phyloP scores from a whole-genome alignment of 2,888 invertebrate genomes.

The Ectemnius cavifrons region DNA sequence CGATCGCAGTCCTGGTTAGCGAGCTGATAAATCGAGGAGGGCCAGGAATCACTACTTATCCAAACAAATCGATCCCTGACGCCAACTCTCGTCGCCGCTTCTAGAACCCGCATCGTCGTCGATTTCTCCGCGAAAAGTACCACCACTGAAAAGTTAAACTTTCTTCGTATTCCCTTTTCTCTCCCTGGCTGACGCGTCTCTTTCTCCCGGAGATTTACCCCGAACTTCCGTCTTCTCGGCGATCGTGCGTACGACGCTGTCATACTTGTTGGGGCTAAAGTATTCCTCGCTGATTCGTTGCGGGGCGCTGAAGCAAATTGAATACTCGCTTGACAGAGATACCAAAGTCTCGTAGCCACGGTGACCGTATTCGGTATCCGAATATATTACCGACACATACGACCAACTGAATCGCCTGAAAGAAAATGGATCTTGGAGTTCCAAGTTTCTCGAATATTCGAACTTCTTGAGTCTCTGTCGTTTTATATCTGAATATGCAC shows the following conservation, averaged over 20 bases:
- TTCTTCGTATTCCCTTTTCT: not conserved
- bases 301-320: conserved; percentile 80
- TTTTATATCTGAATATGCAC: conserved; percentile 62
- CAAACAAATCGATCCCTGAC: conserved; percentile 77
- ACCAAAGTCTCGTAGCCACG: conserved; percentile 79
- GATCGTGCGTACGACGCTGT: conserved; percentile 76
- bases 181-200: not conserved
- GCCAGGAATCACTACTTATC: conserved; percentile 81
- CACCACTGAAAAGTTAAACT: conserved; percentile 73
- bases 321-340: conserved; percentile 75
- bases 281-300: conserved; percentile 77
- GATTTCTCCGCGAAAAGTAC: conserved; percentile 79
- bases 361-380: conserved; percentile 80
- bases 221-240: conserved; percentile 77
- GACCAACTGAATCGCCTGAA: conserved; percentile 79
- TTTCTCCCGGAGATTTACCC: conserved; percentile 69
- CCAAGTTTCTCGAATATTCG: too few relatives aligned
- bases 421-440: not conserved
- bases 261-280: conserved; percentile 76
- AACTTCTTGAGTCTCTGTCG: too few relatives aligned
- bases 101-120: conserved; percentile 77
- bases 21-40: conserved; percentile 66
- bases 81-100: conserved; percentile 74
- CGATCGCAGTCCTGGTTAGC: conserved; percentile 52
- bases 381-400: conserved; percentile 80